A percentile compares a stretch with the other conserved stretches of the same genome.
Conservation (phyloP, 2,888 invertebrate genomes). For the Colletes collaris region DNA sequence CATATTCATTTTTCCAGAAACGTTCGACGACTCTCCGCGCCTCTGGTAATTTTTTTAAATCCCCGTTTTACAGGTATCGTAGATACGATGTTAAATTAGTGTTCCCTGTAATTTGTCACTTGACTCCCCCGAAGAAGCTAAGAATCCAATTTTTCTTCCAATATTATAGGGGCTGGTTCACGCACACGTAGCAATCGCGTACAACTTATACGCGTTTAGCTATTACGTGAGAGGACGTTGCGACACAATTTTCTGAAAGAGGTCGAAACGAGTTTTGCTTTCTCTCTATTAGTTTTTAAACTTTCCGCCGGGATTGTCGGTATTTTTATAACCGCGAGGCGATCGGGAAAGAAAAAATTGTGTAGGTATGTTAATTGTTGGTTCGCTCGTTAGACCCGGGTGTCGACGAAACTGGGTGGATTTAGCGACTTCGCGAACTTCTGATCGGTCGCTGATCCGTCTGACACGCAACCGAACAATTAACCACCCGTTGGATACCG, state of each 20-base stretch:
- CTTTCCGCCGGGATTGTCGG: slow-evolving; percentile 7
- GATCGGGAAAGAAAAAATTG: not conserved
- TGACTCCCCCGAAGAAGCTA: no score
- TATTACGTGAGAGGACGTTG: slow-evolving; percentile 63
- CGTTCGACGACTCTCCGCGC: no score
- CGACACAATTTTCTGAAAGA: slow-evolving; percentile 68
- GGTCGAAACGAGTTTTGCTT: slow-evolving; percentile 58
- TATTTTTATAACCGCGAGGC: not conserved
- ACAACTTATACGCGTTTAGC: not conserved
- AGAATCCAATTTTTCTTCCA: no score
- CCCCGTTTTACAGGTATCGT: no score
- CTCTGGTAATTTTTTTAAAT: no score
- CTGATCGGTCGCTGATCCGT: not conserved
- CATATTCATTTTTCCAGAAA: no score
- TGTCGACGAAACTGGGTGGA: not conserved
- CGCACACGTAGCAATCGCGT: slow-evolving; percentile 14
- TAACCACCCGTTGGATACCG: not conserved
- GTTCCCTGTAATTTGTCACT: no score
- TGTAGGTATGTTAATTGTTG: not conserved
- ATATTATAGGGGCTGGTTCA: not conserved
- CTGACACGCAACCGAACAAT: not conserved
- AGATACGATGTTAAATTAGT: no score
- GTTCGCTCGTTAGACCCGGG: not conserved
- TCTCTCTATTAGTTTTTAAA: slow-evolving; percentile 38
- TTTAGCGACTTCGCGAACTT: no score